Conservation (phyloP, 2,888 invertebrate species). For the Philhelius pedissequus region DNA sequence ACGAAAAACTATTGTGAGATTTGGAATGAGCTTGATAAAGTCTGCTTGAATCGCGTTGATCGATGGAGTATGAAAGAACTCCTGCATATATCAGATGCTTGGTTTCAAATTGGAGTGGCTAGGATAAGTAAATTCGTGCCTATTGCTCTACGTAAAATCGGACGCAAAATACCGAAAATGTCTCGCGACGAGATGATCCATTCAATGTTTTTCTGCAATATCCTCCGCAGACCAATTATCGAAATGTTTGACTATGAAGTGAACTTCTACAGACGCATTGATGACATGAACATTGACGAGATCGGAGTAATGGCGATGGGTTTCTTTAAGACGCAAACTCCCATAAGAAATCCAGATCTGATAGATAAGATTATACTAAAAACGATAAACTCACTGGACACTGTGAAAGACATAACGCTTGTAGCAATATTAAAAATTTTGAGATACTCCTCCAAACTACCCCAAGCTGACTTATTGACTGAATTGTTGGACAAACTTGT, state of each 20-base stretch:
- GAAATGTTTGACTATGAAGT: slow-evolving; percentile 85
- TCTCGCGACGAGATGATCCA: slow-evolving; percentile 83
- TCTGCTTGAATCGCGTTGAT: slow-evolving; percentile 80
- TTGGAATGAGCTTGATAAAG: slow-evolving; percentile 85
- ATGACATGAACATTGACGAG: slow-evolving; percentile 83
- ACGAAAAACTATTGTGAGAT: slow-evolving; percentile 83
- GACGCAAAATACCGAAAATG: slow-evolving; percentile 81
- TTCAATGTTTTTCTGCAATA: slow-evolving; percentile 84
- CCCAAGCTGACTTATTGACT: slow-evolving; percentile 79
- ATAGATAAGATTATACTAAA: slow-evolving; percentile 80
- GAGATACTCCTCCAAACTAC: slow-evolving; percentile 81
- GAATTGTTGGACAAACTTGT: slow-evolving; percentile 81
- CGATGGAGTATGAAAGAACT: slow-evolving; percentile 81
- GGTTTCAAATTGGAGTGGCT: slow-evolving; percentile 82
- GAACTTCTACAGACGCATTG: slow-evolving; percentile 80
- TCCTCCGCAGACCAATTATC: slow-evolving; percentile 81
- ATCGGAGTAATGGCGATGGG: slow-evolving; percentile 86
- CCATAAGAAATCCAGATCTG: slow-evolving; percentile 80
- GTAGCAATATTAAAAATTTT: slow-evolving; percentile 82
- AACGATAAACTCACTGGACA: slow-evolving; percentile 80
- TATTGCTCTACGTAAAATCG: slow-evolving; percentile 80
- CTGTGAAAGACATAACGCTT: slow-evolving; percentile 83
- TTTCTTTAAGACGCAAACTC: slow-evolving; percentile 87
- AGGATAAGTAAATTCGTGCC: slow-evolving; percentile 81
- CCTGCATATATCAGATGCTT: slow-evolving; percentile 83